Base-by-base conservation (phyloP, 2,888 invertebrate species). In the Dicroscelio sp. region DNA sequence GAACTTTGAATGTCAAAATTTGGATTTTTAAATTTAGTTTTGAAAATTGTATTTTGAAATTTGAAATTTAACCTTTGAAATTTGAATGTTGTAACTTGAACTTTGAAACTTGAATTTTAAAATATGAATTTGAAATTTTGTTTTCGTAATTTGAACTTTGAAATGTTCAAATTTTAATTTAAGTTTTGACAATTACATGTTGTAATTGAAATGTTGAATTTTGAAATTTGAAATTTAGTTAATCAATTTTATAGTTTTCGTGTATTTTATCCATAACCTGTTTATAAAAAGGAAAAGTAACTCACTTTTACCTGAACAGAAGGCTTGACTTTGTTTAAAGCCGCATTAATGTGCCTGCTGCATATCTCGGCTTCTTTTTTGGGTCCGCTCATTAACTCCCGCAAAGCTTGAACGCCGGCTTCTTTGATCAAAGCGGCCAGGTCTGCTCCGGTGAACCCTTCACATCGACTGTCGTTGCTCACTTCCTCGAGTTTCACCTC, bases 371-470 rank as follows among this genome's bases (percentile, higher is more conserved):
- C 92, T 43, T 96, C 95, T 55, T 92, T 96, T 1, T 97, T 97
- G 2, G 97, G 97, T 92, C 97, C 97, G 2, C 97, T 96, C 94
- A 99, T 98, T 87, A 98, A 98, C 93, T 98, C 98, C 85, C 98
- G 98, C 65, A 99, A 97, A 0, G 99, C 98, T 93, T 98, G 97
- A 55, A 98, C 98, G 0, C 99, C 98, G 0, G 99, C 99, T 95
- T 99, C 99, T 93, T 99, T 97, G 0, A 99, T 98, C 76, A 99
- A 97, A 0, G 99, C 99, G 0, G 98, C 98, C 84, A 99, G 97
- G 97, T 99, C 99, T 0, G 99, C 99, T 25, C 99, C 99, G 0
- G 99, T 99, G 96, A 98, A 99, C 20, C 99, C 98, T 23, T 98
- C 98, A 94, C 98, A 98, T 90, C 97, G 97, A 6, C 98, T 97